Percentiles rank a stretch among this genome's conserved stretches.
phyloP scores from a whole-genome alignment of 2,797 vertebrate genomes.

The Morelia viridis region DNA sequence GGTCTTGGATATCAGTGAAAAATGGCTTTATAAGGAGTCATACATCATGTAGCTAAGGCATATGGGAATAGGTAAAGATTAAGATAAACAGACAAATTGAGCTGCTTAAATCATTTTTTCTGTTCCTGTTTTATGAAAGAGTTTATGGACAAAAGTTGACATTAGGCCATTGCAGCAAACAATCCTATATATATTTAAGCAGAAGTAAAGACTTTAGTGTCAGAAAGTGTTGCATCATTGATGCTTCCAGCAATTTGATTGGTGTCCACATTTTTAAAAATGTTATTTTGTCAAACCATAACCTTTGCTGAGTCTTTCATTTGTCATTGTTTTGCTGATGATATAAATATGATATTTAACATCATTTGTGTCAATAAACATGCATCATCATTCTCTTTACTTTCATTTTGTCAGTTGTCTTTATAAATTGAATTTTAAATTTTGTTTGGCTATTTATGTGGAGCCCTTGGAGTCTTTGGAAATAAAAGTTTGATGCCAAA shows the following conservation, averaged over 20 bases:
- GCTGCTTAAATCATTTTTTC: constrained; percentile 81
- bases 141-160: constrained; percentile 79
- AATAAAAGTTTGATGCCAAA: constrained; percentile 59
- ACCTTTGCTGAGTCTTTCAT: constrained; percentile 82
- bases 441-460: constrained; percentile 42
- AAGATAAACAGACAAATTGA: constrained; percentile 83
- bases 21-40: constrained; percentile 80
- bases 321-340: constrained; percentile 88
- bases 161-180: constrained; percentile 77
- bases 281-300: constrained; percentile 82
- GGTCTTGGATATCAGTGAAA: constrained; percentile 80
- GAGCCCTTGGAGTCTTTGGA: constrained; percentile 55
- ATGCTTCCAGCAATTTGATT: constrained; percentile 78
- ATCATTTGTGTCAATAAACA: constrained; percentile 71
- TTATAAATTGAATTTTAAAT: constrained; percentile 72
- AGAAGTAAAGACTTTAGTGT: constrained; percentile 82
- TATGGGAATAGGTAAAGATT: constrained; percentile 83
- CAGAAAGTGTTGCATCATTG: constrained; percentile 77
- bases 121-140: constrained; percentile 80
- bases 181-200: constrained; percentile 80
- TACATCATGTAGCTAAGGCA: constrained; percentile 79
- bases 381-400: constrained; percentile 73
- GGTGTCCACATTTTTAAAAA: constrained; percentile 78
- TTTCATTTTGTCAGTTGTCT: constrained; percentile 70
- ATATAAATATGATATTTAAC: constrained; percentile 75